These are phyloP conservation scores for Alcedo quadribrachys DNA, from an alignment of 2,797 vertebrate genomes.

Conservation along the genomic window DNA sequence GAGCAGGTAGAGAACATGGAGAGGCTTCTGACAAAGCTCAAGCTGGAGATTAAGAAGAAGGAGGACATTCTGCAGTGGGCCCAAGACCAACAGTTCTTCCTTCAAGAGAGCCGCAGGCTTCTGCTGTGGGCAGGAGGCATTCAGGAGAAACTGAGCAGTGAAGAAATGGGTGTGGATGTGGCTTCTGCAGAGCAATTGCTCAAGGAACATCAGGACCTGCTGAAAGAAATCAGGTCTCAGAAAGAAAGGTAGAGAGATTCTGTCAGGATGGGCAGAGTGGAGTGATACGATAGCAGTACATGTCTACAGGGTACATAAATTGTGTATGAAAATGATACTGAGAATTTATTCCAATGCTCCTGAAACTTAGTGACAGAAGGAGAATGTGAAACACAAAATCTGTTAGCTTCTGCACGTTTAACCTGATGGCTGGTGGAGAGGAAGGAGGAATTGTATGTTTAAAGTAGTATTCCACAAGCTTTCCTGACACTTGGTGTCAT, in stretches of 20 bases:
- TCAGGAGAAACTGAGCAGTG: slow-evolving; percentile 76
- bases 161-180: slow-evolving; percentile 79
- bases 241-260: slow-evolving; percentile 79
- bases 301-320: not conserved
- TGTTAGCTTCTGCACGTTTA: not conserved
- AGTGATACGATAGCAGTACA: not conserved
- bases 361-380: not conserved
- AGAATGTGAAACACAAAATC: not conserved
- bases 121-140: slow-evolving; percentile 77
- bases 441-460: not conserved
- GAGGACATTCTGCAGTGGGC: slow-evolving; percentile 68
- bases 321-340: accelerated
- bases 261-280: not conserved
- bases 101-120: slow-evolving; percentile 79
- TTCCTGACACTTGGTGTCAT: not conserved
- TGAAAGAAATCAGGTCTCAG: slow-evolving; percentile 81
- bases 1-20: slow-evolving; percentile 85
- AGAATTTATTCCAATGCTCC: not conserved
- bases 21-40: slow-evolving; percentile 77
- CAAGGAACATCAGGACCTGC: slow-evolving; percentile 80
- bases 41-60: slow-evolving; percentile 67
- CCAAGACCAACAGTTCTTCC: slow-evolving; percentile 76
- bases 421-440: not conserved
- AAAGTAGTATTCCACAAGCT: not conserved
- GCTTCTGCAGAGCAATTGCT: slow-evolving; percentile 81